A percentile compares a stretch with the other conserved stretches of the same genome.
These are phyloP conservation scores for Eucera pruinosa DNA, from an alignment of 2,888 invertebrate genomes.

Conservation along the genomic window DNA sequence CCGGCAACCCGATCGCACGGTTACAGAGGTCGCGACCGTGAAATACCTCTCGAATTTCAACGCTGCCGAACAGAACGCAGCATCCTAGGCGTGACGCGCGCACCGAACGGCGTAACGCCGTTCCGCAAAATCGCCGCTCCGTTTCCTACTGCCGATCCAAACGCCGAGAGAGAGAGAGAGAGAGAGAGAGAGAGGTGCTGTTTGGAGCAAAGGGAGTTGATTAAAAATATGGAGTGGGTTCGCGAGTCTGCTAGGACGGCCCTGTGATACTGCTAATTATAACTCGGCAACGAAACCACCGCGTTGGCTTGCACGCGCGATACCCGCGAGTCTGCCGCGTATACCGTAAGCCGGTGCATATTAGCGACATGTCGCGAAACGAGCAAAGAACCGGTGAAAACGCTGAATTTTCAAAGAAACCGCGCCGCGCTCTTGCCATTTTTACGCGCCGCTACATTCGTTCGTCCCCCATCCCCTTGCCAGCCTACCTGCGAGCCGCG, in stretches of 20 bases:
- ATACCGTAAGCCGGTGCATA: conserved; percentile 2
- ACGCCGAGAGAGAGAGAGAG: not conserved
- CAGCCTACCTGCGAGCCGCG: not conserved
- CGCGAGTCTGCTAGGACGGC: conserved; percentile 48
- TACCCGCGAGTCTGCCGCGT: conserved; percentile 45
- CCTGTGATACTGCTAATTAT: conserved; percentile 76
- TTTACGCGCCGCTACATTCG: conserved; percentile 9
- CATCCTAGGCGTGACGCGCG: no score
- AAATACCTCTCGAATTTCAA: conserved; percentile 44
- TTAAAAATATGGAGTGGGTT: conserved; percentile 26
- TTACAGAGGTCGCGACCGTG: conserved; percentile 50
- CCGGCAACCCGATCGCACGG: conserved; percentile 23
- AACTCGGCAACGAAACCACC: conserved; percentile 74
- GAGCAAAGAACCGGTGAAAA: conserved; percentile 18
- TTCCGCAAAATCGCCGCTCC: not conserved
- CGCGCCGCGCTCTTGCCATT: not conserved
- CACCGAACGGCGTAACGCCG: not conserved
- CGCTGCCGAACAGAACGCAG: conserved; percentile 1
- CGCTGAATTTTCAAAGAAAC: conserved; percentile 9
- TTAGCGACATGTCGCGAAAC: conserved; percentile 14
- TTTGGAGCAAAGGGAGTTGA: no score
- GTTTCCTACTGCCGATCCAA: not conserved
- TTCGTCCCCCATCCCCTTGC: not conserved
- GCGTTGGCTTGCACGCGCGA: conserved; percentile 68
- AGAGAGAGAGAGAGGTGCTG: no score